A percentile compares a stretch with the other conserved stretches of the same genome.
Conservation (phyloP, 2,113 vertebrate genomes). For the Cynoglossus semilaevis region DNA sequence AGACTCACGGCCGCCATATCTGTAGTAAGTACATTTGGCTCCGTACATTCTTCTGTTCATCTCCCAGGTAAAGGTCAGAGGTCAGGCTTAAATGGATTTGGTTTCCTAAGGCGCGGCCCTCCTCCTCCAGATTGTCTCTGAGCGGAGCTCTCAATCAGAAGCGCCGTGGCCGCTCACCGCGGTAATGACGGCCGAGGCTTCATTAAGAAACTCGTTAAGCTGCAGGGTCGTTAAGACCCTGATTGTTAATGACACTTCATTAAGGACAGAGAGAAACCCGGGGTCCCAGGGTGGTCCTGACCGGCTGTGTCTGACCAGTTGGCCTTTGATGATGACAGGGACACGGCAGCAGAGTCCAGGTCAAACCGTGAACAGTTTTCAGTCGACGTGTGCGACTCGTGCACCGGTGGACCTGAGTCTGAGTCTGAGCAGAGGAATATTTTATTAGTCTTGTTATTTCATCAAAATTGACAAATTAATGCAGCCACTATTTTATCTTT, state of each 20-base stretch:
- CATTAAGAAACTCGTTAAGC: constrained; percentile 80
- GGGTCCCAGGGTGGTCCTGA: constrained; percentile 64
- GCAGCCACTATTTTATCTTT: too few species aligned
- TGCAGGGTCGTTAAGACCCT: constrained; percentile 69
- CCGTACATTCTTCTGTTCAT: constrained; percentile 53
- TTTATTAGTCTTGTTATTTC: too few species aligned
- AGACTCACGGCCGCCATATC: constrained; percentile 31
- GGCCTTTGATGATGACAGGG: constrained; percentile 35
- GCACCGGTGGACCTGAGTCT: neutral
- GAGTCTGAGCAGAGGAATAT: too few species aligned
- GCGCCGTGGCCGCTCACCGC: constrained; percentile 55
- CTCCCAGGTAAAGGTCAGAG: constrained; percentile 55
- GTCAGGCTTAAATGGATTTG: constrained; percentile 67
- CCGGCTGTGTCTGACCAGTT: constrained; percentile 60
- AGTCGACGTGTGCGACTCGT: constrained; percentile 12
- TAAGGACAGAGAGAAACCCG: constrained; percentile 58
- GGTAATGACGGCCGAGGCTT: constrained; percentile 76
- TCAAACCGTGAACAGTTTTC: constrained; percentile 22
- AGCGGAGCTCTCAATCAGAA: constrained; percentile 68
- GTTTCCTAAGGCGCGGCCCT: constrained; percentile 55
- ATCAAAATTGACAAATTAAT: too few species aligned
- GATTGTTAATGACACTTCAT: constrained; percentile 75
- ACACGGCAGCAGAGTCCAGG: neutral
- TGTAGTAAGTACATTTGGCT: constrained; percentile 31
- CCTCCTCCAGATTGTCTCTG: constrained; percentile 51